These are phyloP conservation scores for Steinernema khuongi DNA, from an alignment of 1,140 invertebrate genomes.

Conservation along the genomic window DNA sequence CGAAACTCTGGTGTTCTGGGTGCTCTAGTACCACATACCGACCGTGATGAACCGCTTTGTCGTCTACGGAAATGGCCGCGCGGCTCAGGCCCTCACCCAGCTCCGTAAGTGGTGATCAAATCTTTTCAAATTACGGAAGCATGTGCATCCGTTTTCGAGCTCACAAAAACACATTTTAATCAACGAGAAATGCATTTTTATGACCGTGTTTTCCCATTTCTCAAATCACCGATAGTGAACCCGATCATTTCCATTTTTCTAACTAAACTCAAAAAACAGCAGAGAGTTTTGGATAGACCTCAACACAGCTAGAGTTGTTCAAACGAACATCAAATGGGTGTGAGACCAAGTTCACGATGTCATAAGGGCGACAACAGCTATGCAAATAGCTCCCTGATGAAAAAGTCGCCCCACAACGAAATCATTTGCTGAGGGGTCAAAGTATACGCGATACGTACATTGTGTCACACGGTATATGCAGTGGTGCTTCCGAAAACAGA, in stretches of 20 bases:
- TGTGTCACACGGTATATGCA: too few relatives aligned
- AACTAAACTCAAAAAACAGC: not conserved
- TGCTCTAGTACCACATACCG: not conserved
- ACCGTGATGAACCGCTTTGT: not conserved
- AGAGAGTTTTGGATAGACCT: not conserved
- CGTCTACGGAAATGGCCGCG: constrained; percentile 1
- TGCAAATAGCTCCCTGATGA: too few relatives aligned
- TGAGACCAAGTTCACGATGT: too few relatives aligned
- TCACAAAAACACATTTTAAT: not conserved
- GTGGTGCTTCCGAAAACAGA: too few relatives aligned
- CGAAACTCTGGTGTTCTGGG: not conserved
- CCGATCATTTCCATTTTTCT: too few relatives aligned
- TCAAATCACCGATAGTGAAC: not conserved
- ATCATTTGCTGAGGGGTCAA: too few relatives aligned
- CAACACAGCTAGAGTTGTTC: too few relatives aligned
- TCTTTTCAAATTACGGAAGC: not conserved
- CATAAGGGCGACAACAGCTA: too few relatives aligned
- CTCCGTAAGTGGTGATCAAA: not conserved
- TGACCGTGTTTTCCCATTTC: not conserved
- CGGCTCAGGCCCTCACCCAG: not conserved
- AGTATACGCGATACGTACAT: too few relatives aligned
- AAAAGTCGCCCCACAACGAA: too few relatives aligned
- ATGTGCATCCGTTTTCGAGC: not conserved
- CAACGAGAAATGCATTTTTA: not conserved
- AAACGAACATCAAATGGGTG: too few relatives aligned